phyloP scores from a whole-genome alignment of 1,140 invertebrate species.

The Asbolus verrucosus region DNA sequence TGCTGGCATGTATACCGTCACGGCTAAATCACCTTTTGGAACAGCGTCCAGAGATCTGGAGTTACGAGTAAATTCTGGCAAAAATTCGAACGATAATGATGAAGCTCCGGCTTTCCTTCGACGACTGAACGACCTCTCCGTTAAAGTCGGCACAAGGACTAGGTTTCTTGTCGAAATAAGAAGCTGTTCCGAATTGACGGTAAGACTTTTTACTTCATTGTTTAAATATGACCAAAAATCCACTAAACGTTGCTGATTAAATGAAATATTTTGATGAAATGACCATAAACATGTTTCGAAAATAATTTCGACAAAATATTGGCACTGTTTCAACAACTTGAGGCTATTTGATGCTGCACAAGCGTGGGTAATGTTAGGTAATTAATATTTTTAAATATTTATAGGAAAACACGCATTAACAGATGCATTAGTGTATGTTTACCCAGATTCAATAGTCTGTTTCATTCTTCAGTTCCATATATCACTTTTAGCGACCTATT shows the following conservation, averaged over 20 bases:
- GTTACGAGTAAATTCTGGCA: conserved; percentile 59
- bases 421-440: conserved; percentile 38
- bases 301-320: conserved; percentile 34
- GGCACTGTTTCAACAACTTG: conserved; percentile 26
- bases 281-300: conserved; percentile 21
- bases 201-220: conserved; percentile 64
- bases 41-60: conserved; percentile 63
- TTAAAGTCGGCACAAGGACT: conserved; percentile 87
- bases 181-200: conserved; percentile 82
- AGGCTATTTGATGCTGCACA: conserved; percentile 18
- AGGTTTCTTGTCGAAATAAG: conserved; percentile 85
- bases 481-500: neutral
- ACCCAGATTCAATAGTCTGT: neutral
- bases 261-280: conserved; percentile 12
- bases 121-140: conserved; percentile 81
- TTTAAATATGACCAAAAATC: too few relatives aligned
- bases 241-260: neutral
- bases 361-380: conserved; percentile 33
- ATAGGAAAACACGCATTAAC: conserved; percentile 23
- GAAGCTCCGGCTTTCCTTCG: conserved; percentile 83
- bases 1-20: conserved; percentile 70
- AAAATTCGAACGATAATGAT: conserved; percentile 67
- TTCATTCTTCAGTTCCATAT: conserved; percentile 1
- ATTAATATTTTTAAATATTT: conserved; percentile 37
- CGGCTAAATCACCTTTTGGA: conserved; percentile 69